phyloP scores from a whole-genome alignment of 2,888 invertebrate species.

The Drosophila paramelanica region DNA sequence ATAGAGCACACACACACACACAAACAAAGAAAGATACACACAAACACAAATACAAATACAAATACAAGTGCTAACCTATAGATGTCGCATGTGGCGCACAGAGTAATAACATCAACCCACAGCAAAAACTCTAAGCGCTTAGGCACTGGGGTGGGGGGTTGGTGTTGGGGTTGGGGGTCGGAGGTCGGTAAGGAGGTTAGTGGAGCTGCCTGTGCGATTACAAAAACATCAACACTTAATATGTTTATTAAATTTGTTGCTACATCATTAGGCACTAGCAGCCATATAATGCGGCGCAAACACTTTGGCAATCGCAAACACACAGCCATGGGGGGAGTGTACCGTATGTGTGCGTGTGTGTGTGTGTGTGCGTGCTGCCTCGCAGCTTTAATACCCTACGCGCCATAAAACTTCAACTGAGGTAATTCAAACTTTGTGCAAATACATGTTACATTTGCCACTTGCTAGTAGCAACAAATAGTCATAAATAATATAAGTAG shows the following conservation, averaged over 20 bases:
- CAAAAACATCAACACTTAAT: slow-evolving; percentile 81
- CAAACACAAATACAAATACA: slow-evolving; percentile 4
- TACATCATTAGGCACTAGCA: slow-evolving; percentile 81
- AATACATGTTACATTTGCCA: slow-evolving; percentile 51
- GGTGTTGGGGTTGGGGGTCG: background rate
- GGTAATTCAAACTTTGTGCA: slow-evolving; percentile 59
- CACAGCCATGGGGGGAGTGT: slow-evolving; percentile 9
- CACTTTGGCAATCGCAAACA: slow-evolving; percentile 53
- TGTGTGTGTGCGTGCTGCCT: slow-evolving; percentile 8
- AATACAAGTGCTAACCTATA: slow-evolving; percentile 6
- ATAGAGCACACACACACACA: slow-evolving; percentile 1
- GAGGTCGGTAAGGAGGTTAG: slow-evolving; percentile 9
- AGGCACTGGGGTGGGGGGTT: background rate
- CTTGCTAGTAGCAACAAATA: slow-evolving; percentile 41
- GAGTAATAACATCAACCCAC: slow-evolving; percentile 40
- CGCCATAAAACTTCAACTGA: slow-evolving; percentile 56
- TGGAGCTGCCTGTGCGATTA: slow-evolving; percentile 63
- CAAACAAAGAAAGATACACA: slow-evolving; percentile 1
- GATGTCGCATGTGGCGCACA: slow-evolving; percentile 37
- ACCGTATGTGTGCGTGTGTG: background rate
- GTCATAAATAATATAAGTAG: slow-evolving; percentile 33
- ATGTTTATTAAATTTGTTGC: slow-evolving; percentile 82
- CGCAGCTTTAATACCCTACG: slow-evolving; percentile 62
- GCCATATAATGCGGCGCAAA: slow-evolving; percentile 75
- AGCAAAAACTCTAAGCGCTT: slow-evolving; percentile 27